phyloP scores from a whole-genome alignment of 2,113 vertebrate species.

The Amphiprion ocellaris region DNA sequence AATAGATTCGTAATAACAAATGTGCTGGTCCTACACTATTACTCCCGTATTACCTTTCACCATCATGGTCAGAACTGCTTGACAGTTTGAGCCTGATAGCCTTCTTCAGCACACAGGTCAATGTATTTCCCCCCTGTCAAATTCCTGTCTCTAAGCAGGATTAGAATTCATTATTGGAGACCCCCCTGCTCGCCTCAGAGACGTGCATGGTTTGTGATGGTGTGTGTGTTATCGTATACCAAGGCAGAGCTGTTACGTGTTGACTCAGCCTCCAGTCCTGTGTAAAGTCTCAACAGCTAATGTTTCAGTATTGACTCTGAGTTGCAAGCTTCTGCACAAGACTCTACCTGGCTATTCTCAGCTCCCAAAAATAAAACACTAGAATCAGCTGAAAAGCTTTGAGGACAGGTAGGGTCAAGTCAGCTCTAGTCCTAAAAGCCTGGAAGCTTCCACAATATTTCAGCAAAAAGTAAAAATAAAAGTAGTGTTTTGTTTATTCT shows the following conservation, averaged over 20 bases:
- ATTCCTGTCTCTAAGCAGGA: constrained; percentile 76
- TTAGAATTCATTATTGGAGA: constrained; percentile 50
- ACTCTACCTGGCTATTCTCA: constrained; percentile 51
- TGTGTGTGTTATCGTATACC: constrained; percentile 72
- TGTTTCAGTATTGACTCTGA: constrained; percentile 77
- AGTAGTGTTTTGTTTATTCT: background rate
- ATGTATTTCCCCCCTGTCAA: constrained; percentile 61
- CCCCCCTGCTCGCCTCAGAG: constrained; percentile 25
- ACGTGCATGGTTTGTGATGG: constrained; percentile 51
- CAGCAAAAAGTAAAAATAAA: background rate
- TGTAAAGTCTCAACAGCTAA: constrained; percentile 62
- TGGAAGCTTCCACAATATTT: constrained; percentile 2
- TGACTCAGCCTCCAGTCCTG: constrained; percentile 72
- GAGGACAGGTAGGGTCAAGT: constrained; percentile 58
- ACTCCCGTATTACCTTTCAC: constrained; percentile 70
- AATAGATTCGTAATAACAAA: constrained; percentile 24
- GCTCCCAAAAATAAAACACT: constrained; percentile 46
- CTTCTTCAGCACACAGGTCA: constrained; percentile 45
- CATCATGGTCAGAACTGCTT: constrained; percentile 48
- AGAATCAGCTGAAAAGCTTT: constrained; percentile 55
- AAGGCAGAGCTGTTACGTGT: constrained; percentile 50
- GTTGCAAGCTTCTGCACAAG: constrained; percentile 54
- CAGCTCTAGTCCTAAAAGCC: background rate
- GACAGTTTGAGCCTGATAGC: constrained; percentile 56
- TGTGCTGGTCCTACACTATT: constrained; percentile 22